A percentile compares a stretch with the other conserved stretches of the same genome.
phyloP scores from a whole-genome alignment of 2,113 vertebrate species.

The Hydropotes inermis region DNA sequence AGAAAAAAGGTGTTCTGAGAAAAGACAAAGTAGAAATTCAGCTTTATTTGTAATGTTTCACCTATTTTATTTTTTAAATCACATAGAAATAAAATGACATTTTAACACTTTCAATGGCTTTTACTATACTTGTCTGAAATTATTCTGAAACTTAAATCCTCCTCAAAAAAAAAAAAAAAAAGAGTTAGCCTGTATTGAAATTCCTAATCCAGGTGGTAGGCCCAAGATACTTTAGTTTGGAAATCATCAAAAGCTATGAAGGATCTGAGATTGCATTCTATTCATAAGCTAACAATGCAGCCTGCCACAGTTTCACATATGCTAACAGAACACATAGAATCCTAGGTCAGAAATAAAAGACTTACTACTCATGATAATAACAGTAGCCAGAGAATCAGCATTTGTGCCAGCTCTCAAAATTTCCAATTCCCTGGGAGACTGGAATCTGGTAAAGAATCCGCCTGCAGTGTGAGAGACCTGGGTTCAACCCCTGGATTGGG shows the following conservation, averaged over 20 bases:
- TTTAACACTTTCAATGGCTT: neutral
- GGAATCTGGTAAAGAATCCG: neutral
- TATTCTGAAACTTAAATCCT: neutral
- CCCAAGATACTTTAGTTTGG: neutral
- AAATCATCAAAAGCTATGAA: neutral
- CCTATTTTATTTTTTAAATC: constrained; percentile 13
- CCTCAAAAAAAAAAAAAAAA: neutral
- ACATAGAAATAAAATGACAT: neutral
- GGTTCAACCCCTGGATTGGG: neutral
- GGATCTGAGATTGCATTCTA: neutral
- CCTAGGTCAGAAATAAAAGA: neutral
- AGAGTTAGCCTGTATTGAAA: neutral
- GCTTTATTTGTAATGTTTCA: neutral
- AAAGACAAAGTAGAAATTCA: neutral
- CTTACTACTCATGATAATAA: neutral
- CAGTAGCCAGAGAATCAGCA: neutral
- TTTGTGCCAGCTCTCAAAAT: neutral
- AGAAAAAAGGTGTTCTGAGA: neutral
- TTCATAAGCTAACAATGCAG: neutral
- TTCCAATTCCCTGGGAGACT: neutral
- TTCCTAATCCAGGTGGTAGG: neutral
- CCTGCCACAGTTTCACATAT: rapidly evolving
- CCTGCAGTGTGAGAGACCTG: neutral
- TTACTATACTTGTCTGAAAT: neutral
- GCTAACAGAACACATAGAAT: neutral